Conservation (phyloP, 2,888 invertebrate species). For the Tiphia femorata region DNA sequence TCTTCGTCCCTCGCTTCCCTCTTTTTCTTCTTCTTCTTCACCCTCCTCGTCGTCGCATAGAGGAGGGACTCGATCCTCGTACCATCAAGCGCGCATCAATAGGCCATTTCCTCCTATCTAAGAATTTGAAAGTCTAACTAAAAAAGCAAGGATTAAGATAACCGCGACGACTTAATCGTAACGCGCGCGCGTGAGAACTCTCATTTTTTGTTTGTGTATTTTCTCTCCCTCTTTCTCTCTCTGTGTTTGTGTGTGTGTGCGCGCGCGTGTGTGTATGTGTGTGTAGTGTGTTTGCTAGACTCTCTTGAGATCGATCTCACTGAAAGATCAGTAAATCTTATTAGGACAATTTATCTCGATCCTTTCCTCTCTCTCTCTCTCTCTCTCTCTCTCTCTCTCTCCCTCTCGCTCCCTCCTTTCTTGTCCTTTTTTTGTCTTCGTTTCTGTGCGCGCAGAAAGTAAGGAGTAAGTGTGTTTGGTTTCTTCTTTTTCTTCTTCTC, state of each 20-base stretch:
- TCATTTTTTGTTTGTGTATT: background rate
- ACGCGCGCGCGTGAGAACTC: background rate
- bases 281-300: too few species aligned
- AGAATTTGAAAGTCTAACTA: constrained; percentile 62
- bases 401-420: too few species aligned
- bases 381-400: background rate
- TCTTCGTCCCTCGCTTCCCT: background rate
- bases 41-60: background rate
- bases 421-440: too few species aligned
- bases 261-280: background rate
- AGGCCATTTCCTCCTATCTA: constrained; percentile 64
- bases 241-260: background rate
- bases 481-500: too few species aligned
- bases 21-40: background rate
- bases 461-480: too few species aligned
- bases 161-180: background rate
- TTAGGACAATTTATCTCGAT: too few species aligned
- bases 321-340: too few species aligned
- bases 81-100: too few species aligned
- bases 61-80: background rate
- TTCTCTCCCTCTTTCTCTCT: background rate
- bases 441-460: too few species aligned
- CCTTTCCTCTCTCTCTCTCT: background rate
- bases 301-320: too few species aligned
- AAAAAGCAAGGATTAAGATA: constrained; percentile 51